phyloP scores from a whole-genome alignment of 2,113 vertebrate species.

The Ctenodactylus gundi region DNA sequence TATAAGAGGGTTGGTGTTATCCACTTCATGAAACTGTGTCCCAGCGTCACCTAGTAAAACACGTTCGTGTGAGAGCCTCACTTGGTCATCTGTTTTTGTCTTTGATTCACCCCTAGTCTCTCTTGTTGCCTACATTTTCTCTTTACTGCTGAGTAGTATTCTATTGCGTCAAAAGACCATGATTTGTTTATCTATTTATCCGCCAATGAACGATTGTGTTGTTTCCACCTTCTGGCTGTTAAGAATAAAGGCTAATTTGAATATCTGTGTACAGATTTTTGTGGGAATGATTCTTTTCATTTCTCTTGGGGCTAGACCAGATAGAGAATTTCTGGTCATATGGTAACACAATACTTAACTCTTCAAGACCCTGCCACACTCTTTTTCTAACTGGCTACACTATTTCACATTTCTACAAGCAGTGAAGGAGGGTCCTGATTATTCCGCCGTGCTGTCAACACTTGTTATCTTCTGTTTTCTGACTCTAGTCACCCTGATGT shows the following conservation, averaged over 20 bases:
- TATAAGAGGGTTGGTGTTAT: neutral
- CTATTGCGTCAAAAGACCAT: neutral
- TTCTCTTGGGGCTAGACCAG: neutral
- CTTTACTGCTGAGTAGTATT: neutral
- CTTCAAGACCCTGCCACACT: neutral
- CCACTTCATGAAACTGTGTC: rapidly evolving
- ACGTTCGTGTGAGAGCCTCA: neutral
- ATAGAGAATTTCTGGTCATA: neutral
- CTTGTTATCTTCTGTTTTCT: neutral
- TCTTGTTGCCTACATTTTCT: neutral
- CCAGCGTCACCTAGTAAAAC: neutral
- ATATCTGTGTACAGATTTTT: neutral
- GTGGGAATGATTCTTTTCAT: neutral
- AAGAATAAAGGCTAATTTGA: neutral
- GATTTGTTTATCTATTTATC: neutral
- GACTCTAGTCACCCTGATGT: neutral
- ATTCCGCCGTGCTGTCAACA: neutral
- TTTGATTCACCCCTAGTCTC: neutral
- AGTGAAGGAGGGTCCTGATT: neutral
- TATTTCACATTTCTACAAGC: neutral
- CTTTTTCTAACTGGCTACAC: neutral
- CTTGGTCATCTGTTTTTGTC: neutral
- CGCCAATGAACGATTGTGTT: neutral
- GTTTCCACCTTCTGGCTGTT: neutral
- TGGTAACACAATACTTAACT: neutral